phyloP scores from a whole-genome alignment of 2,888 invertebrate species.

The Protonemura montana region DNA sequence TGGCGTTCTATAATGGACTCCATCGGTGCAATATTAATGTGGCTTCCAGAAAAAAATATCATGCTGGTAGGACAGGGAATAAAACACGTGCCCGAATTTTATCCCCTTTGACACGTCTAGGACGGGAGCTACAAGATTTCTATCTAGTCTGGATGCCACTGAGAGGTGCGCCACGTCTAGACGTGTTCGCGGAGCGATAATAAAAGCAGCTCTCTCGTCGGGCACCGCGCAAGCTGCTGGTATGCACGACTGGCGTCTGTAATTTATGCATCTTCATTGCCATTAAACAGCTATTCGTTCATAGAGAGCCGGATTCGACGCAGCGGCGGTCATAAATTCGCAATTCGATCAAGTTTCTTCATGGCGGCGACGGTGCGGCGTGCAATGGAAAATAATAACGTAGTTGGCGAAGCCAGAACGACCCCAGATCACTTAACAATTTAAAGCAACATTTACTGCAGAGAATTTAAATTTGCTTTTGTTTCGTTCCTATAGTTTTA shows the following conservation, averaged over 20 bases:
- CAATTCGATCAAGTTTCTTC: constrained; percentile 29
- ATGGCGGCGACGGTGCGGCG: background rate
- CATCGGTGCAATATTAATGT: background rate
- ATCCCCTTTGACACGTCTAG: background rate
- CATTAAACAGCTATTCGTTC: constrained; percentile 26
- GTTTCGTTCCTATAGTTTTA: background rate
- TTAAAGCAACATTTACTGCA: constrained; percentile 32
- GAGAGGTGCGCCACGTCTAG: background rate
- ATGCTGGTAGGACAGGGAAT: background rate
- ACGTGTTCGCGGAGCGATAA: background rate
- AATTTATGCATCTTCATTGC: constrained; percentile 25
- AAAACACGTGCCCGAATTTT: background rate
- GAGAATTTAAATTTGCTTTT: constrained; percentile 34
- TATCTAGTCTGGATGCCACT: background rate
- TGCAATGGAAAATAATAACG: constrained; percentile 13
- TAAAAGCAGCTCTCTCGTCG: constrained; percentile 16
- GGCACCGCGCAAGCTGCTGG: background rate
- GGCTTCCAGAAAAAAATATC: background rate
- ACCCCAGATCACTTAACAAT: constrained; percentile 21
- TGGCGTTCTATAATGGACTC: background rate
- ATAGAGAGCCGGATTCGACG: background rate
- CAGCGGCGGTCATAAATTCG: constrained; percentile 19
- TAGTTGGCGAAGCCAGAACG: background rate
- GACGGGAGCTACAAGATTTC: background rate
- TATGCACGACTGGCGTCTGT: background rate